Percentiles rank a stretch among this genome's conserved stretches.
Evolutionary conservation across 2,888 invertebrate genomes (phyloP).

Genomic region (Taphrorychus bicolor): DNA sequence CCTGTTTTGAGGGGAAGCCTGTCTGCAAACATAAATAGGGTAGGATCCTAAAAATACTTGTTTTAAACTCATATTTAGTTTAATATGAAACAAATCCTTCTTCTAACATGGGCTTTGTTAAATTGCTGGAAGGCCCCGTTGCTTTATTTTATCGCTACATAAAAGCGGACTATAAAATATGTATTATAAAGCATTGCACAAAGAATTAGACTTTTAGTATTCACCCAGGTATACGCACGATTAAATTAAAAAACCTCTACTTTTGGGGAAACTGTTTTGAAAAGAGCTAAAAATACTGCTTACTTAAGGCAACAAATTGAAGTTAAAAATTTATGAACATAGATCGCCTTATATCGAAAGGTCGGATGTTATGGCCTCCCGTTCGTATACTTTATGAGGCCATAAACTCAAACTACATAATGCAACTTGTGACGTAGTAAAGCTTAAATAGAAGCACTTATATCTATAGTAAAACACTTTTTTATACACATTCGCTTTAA

Average conservation of each 20-base stretch:
- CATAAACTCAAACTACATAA: conserved; percentile 8
- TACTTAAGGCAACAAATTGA: background rate
- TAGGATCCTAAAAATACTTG: background rate
- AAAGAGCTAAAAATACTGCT: background rate
- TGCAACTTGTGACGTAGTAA: conserved; percentile 8
- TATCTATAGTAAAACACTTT: background rate
- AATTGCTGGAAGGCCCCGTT: background rate
- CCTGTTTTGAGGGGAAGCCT: too few species aligned
- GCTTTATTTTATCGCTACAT: background rate
- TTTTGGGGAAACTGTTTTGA: background rate
- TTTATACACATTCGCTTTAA: too few species aligned
- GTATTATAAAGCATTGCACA: background rate
- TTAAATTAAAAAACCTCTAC: background rate
- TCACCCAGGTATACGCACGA: background rate
- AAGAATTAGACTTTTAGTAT: background rate
- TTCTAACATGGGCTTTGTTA: background rate
- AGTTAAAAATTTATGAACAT: conserved; percentile 8
- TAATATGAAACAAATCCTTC: background rate
- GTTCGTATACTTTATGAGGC: conserved; percentile 6
- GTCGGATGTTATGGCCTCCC: conserved; percentile 7
- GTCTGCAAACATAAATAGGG: background rate
- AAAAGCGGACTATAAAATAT: background rate
- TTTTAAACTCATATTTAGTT: background rate
- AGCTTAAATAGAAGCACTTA: background rate
- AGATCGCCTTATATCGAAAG: conserved; percentile 11